Conservation (phyloP, 2,888 invertebrate genomes). For the Athripsodes cinereus region DNA sequence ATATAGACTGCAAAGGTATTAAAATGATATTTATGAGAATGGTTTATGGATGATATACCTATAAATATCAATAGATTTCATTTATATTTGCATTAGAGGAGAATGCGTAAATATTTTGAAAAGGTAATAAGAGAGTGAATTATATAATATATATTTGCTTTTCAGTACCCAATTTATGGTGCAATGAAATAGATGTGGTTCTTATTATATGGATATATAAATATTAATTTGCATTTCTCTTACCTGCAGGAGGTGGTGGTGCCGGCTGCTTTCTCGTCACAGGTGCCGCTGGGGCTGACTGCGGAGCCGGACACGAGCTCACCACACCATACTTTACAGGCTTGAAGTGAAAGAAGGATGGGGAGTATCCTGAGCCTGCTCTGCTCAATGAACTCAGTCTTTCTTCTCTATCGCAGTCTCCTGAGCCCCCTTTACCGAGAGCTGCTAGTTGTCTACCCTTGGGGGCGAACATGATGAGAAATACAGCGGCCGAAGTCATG, state of each 20-base stretch:
- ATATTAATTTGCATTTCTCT: too few relatives aligned
- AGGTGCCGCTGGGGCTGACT: constrained; percentile 39
- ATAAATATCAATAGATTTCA: too few relatives aligned
- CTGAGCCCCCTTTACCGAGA: constrained; percentile 82
- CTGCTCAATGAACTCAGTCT: constrained; percentile 73
- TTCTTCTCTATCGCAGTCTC: constrained; percentile 76
- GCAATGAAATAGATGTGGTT: too few relatives aligned
- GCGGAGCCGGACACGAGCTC: constrained; percentile 46
- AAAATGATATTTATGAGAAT: too few relatives aligned
- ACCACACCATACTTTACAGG: constrained; percentile 75
- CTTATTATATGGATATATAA: too few relatives aligned
- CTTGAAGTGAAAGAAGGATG: constrained; percentile 90
- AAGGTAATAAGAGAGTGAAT: too few relatives aligned
- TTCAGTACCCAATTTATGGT: too few relatives aligned
- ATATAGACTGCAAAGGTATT: too few relatives aligned
- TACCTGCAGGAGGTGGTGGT: constrained; percentile 47
- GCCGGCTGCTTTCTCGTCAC: constrained; percentile 26
- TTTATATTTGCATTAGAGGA: too few relatives aligned
- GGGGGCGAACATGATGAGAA: constrained; percentile 90
- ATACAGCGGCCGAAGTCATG: constrained; percentile 76
- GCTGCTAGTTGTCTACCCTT: constrained; percentile 89
- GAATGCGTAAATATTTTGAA: too few relatives aligned
- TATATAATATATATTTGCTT: too few relatives aligned
- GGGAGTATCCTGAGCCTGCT: constrained; percentile 78
- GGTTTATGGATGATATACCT: too few relatives aligned